Evolutionary conservation across 2,888 invertebrate genomes (phyloP), one percentile per base, ranked within the genome.

Genomic region (Acrobasis consociella): DNA sequence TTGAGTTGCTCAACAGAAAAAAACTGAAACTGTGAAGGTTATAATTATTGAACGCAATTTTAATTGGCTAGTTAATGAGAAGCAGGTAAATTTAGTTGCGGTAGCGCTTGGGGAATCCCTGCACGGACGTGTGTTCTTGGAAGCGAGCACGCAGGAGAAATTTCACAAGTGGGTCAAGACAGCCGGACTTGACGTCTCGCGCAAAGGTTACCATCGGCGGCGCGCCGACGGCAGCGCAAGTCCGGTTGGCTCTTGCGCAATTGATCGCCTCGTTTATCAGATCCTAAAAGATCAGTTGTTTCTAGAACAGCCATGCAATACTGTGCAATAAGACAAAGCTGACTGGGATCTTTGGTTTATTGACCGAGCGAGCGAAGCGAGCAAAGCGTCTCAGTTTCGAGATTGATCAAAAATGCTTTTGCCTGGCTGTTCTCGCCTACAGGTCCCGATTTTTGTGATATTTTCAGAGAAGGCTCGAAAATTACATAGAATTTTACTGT

Each of bases 91-190:
- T 66, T 68, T 52, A 61, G 62, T 56, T 55, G 63, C 67, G 62
- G 55, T 61, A 71, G 74, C 76, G 73, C 70, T 76, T 76, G 77
- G 90, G 89, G 87, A 86, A 81, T 89, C 83, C 91, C 91, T 82
- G 78, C 65, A 65, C 76, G 73, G 74, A 75, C 78, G 76, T 70
- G 76, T 70, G 81, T 89, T 90, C 89, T 86, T 86, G 82, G 88
- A 86, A 89, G 77, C 77, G 77, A 75, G 77, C 81, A 81, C 82
- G 82, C 80, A 76, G 89, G 87, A 88, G 91, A 92, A 91, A 91
- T 91, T 91, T 88, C 91, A 87, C 87, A 90, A 91, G 86, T 92
- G 75, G 92, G 92, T 91, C 92, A 89, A 89, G 91, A 81, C 87
- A 86, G 88, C 88, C 91, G 91, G 91, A 91, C 87, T 88, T 86